Evolutionary conservation across 2,113 vertebrate genomes (phyloP).

Genomic region (Menidia beryllina): DNA sequence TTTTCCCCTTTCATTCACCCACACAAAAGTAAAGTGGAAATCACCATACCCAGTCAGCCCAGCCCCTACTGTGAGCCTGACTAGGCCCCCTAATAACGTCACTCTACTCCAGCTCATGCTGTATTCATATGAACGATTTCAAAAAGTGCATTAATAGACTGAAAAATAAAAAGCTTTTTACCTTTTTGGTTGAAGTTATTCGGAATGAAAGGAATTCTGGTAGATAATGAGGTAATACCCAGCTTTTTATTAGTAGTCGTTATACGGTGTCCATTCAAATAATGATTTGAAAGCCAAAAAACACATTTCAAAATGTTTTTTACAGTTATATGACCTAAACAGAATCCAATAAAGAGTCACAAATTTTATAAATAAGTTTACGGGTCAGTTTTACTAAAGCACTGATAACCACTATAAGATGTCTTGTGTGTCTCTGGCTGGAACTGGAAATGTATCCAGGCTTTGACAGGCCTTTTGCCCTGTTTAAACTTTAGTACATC

Average conservation of each 20-base stretch:
- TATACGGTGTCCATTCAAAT: too few species aligned
- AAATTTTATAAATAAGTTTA: too few species aligned
- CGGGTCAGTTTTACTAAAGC: too few species aligned
- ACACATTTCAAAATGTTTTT: too few species aligned
- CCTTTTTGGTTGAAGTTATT: not conserved
- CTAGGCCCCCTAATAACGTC: constrained; percentile 42
- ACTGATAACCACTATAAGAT: too few species aligned
- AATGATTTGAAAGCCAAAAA: too few species aligned
- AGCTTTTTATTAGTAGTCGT: not conserved
- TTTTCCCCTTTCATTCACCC: constrained; percentile 71
- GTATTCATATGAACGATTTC: constrained; percentile 19
- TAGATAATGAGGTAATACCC: constrained; percentile 16
- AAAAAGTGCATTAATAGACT: constrained; percentile 34
- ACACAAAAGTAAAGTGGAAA: constrained; percentile 83
- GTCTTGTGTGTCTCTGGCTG: too few species aligned
- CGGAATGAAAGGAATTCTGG: not conserved
- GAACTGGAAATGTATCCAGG: too few species aligned
- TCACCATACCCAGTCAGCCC: constrained; percentile 66
- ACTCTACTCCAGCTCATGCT: constrained; percentile 13
- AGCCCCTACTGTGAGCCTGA: constrained; percentile 49
- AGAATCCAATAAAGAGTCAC: too few species aligned
- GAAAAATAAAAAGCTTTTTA: constrained; percentile 25
- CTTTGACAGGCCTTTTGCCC: too few species aligned
- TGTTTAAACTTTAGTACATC: too few species aligned
- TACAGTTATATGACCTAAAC: too few species aligned